Evolutionary conservation across 1,140 invertebrate species (phyloP), one percentile per base, ranked within the genome.

Genomic region (Bombus picipes): DNA sequence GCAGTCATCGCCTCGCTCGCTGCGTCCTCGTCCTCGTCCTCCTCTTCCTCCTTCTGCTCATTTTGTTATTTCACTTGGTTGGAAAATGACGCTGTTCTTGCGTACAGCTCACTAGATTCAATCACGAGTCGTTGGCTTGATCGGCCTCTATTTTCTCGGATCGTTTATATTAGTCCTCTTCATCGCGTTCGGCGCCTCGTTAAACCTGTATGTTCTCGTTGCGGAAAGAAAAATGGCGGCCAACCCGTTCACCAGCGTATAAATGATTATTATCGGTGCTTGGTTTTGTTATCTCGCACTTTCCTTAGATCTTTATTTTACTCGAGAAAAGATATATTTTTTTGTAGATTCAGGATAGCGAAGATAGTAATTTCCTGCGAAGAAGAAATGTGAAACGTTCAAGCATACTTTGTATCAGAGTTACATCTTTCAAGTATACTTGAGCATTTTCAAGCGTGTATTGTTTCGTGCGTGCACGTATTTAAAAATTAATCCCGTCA

Each of bases 61-160:
- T 68, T 47, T 87, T 37, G 15, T 66, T 59, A 41, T 82, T 82
- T 32, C 32, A 22, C 57, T 82, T 37, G 25, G n/a, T 22, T 1
- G 32, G 2, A 25, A 74, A 57, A 57, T 22, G 28, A 22, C n/a
- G 72, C 28, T 37, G 25, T 39, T 62, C 22, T 47, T 81, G 15
- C 53, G 15, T 37, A 37, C 22, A 41, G 12, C 28, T 43, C 25
- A 28, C 34, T 10, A 15, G 39, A 37, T 59, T 39, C 39, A 43
- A 81, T 73, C 79, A 41, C 68, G n/a, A 57, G 39, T 73, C 32
- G 39, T 65, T 82, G 25, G 1, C 10, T n/a, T 13, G 81, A 82
- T 75, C 71, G 70, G 12, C 9, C 80, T 73, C 59, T 34, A 81
- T 81, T 81, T 75, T 75, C 71, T 47, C 25, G 39, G n/a, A n/a